Percentiles rank a stretch among this genome's conserved stretches.
Evolutionary conservation across 1,140 invertebrate species (phyloP).

Genomic region (Zaprionus camerounensis): DNA sequence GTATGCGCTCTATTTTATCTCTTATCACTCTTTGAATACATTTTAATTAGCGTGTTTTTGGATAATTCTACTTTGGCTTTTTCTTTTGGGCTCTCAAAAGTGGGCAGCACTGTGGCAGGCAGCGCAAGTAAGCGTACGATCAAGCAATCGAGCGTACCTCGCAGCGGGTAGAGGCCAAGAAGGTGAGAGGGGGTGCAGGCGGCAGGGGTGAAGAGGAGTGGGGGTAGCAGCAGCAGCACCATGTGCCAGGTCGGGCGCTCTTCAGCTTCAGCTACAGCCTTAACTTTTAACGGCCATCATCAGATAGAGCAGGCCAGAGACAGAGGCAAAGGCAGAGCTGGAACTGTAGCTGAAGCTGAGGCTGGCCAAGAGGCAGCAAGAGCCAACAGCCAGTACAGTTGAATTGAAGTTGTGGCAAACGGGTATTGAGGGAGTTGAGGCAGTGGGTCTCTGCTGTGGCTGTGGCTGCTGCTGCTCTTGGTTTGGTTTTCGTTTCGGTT

Average conservation of each 20-base stretch:
- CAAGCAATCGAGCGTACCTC: slow-evolving; percentile 45
- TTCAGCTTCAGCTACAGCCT: slow-evolving; percentile 66
- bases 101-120: neutral
- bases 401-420: slow-evolving; percentile 76
- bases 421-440: slow-evolving; percentile 73
- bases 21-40: too few species aligned
- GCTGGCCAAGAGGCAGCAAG: slow-evolving; percentile 18
- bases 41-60: neutral
- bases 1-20: too few species aligned
- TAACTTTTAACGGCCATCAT: slow-evolving; percentile 81
- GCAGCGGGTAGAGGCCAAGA: slow-evolving; percentile 8
- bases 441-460: slow-evolving; percentile 42
- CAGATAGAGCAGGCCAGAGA: slow-evolving; percentile 64
- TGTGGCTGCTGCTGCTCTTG: slow-evolving; percentile 1
- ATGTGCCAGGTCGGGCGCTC: slow-evolving; percentile 71
- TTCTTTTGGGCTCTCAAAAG: neutral
- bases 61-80: neutral
- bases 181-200: neutral
- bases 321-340: slow-evolving; percentile 17
- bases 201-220: neutral
- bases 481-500: slow-evolving; percentile 54
- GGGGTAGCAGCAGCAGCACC: slow-evolving; percentile 29
- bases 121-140: slow-evolving; percentile 34
- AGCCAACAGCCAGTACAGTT: slow-evolving; percentile 67
- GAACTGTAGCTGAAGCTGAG: neutral